Conservation (phyloP, 2,888 invertebrate genomes). For the Eretmocerus hayati region DNA sequence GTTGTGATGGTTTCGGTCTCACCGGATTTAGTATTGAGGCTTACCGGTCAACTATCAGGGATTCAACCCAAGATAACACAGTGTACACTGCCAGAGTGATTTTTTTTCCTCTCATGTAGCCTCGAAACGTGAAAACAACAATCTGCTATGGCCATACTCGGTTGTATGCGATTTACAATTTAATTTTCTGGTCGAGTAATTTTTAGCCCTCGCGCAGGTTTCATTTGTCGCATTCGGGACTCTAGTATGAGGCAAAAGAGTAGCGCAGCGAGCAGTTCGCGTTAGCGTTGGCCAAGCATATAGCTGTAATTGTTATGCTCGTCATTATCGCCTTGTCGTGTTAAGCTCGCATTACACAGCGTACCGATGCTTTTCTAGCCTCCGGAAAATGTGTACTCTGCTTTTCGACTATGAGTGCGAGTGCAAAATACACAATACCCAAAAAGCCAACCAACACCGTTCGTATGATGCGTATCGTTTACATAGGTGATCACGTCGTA, state of each 20-base stretch:
- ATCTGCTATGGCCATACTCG: too few relatives aligned
- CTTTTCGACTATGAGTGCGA: too few relatives aligned
- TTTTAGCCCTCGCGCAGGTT: too few relatives aligned
- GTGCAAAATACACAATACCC: conserved; percentile 17
- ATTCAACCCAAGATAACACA: background rate
- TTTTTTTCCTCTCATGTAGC: background rate
- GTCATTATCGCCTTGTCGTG: conserved; percentile 41
- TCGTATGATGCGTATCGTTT: conserved; percentile 19
- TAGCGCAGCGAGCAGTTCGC: conserved; percentile 25
- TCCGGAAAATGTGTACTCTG: conserved; percentile 3
- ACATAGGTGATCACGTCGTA: conserved; percentile 13
- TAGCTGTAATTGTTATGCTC: conserved; percentile 37
- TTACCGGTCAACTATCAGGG: background rate
- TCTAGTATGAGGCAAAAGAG: too few relatives aligned
- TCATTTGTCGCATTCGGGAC: too few relatives aligned
- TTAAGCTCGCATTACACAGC: conserved; percentile 27
- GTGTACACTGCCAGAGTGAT: background rate
- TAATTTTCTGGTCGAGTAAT: conserved; percentile 39
- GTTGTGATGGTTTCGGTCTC: background rate
- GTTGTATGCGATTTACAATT: conserved; percentile 32
- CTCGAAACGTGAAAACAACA: too few relatives aligned
- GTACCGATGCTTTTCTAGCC: conserved; percentile 18
- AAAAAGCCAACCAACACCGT: conserved; percentile 14
- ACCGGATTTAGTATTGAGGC: background rate
- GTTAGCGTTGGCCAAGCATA: conserved; percentile 35